Base-by-base conservation (phyloP, 2,888 invertebrate species). In the Stenchaetothrips biformis region DNA sequence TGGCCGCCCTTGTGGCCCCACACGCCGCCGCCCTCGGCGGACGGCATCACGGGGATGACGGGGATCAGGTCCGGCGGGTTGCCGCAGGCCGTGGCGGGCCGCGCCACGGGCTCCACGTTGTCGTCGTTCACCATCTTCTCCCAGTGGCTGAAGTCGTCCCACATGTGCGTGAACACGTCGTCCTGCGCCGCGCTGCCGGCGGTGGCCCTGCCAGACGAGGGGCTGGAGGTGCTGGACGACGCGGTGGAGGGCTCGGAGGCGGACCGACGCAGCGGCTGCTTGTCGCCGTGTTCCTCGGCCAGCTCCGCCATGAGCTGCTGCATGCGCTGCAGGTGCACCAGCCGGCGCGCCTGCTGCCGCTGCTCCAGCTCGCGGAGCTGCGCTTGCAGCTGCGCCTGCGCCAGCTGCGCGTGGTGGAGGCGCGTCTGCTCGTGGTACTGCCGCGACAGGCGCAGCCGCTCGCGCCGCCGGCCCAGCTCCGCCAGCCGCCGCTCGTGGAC, bases 381-480 rank as follows among this genome's bases (percentile, higher is more conserved):
- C 7, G 7, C 25, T 25, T 74, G 25, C 25, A 74, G 67, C 67
- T 74, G 21, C 67, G 67, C 25, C 67, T 74, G 67, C 67, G 67
- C 67, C 67, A 74, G 67, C 67, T 74, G 67, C 25, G 67, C 67
- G 25, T 25, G 67, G 67, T 74, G 67, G 21, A 11, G 21, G 25
- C 67, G 67, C 67, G 67, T 74, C 67, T 74, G 67, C 67, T 74
- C 67, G 67, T n/a, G 21, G 67, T 74, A 74, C 9, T 25, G 67
- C 67, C 25, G 25, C 6, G 67, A 74, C 67, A 74, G 67, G 25
- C 25, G 67, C 67, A 74, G 67, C 21, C 67, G 67, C 67, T 74
- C 67, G 25, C 67, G 67, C 25, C 67, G 67, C 67, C 67, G 67
- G 21, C 1, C 25, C 67, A 74, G 67, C 67, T 74, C 67, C 25